Conservation (phyloP, 92 coral and sea anemone species). For the Pocillopora meandrina region DNA sequence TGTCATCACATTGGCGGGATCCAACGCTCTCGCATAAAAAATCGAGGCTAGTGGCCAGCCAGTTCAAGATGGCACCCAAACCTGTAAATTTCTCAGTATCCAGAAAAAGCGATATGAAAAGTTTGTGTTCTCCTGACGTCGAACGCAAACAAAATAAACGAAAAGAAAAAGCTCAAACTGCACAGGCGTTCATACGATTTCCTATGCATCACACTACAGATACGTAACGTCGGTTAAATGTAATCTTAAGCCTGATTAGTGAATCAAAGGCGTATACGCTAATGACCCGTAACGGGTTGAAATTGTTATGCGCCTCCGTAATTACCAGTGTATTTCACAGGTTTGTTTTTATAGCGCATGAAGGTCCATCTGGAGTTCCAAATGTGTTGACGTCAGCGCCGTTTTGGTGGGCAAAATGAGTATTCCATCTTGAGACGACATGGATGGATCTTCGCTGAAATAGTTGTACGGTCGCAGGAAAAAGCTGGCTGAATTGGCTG, state of each 20-base stretch:
- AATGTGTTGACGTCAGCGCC: conserved; percentile 41
- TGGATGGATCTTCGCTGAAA: conserved; percentile 79
- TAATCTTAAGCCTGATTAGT: neutral
- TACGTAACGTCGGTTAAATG: too few relatives aligned
- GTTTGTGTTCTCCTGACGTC: too few relatives aligned
- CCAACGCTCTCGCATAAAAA: too few relatives aligned
- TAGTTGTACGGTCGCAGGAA: conserved; percentile 77
- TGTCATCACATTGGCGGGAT: too few relatives aligned
- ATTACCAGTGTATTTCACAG: conserved; percentile 53
- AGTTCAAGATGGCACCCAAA: too few relatives aligned
- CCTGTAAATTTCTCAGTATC: too few relatives aligned
- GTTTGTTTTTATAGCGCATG: conserved; percentile 50
- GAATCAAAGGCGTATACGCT: neutral
- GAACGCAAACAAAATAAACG: too few relatives aligned
- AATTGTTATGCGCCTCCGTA: conserved; percentile 13
- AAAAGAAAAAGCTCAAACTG: too few relatives aligned
- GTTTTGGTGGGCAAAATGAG: conserved; percentile 49
- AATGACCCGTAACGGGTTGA: neutral
- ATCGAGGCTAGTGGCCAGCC: too few relatives aligned
- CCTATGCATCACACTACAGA: too few relatives aligned
- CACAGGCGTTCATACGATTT: too few relatives aligned
- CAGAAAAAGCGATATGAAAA: too few relatives aligned
- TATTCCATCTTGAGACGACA: conserved; percentile 66
- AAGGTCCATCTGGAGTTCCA: conserved; percentile 53
- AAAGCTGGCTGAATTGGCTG: conserved; percentile 68